A percentile compares a stretch with the other conserved stretches of the same genome.
phyloP scores from a whole-genome alignment of 2,113 vertebrate genomes.

The Tragelaphus buxtoni region DNA sequence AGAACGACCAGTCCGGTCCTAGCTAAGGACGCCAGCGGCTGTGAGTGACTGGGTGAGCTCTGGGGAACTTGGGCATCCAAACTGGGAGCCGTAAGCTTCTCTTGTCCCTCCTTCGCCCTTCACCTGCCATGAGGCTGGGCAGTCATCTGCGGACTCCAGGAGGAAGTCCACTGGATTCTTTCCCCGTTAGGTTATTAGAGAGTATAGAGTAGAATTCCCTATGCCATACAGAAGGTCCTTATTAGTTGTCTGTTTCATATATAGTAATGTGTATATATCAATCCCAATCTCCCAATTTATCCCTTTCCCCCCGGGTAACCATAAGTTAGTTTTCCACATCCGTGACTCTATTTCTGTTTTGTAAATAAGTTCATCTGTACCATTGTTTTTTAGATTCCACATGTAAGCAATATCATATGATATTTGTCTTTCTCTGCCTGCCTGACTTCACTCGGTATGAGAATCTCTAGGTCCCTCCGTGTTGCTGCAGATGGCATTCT shows the following conservation, averaged over 20 bases:
- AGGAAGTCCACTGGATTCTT: neutral
- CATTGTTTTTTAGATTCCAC: neutral
- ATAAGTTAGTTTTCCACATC: neutral
- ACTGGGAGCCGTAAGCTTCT: neutral
- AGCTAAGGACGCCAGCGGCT: neutral
- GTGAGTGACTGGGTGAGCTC: neutral
- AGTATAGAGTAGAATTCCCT: neutral
- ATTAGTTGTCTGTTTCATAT: neutral
- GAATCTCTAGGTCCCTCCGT: neutral
- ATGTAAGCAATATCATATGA: neutral
- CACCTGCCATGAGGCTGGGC: neutral
- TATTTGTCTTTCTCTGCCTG: neutral
- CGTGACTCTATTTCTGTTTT: neutral
- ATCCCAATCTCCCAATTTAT: neutral
- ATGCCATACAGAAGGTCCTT: neutral
- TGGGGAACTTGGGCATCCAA: neutral
- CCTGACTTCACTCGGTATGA: neutral
- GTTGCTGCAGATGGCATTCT: neutral
- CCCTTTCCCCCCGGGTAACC: neutral
- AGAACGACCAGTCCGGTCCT: neutral
- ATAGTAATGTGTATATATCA: neutral
- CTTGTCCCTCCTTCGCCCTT: neutral
- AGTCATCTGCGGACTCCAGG: neutral
- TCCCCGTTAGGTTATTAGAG: neutral
- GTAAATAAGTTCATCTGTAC: neutral